Percentiles rank a stretch among this genome's conserved stretches.
Conservation (phyloP, 2,888 invertebrate species). For the Ellobium chinense region DNA sequence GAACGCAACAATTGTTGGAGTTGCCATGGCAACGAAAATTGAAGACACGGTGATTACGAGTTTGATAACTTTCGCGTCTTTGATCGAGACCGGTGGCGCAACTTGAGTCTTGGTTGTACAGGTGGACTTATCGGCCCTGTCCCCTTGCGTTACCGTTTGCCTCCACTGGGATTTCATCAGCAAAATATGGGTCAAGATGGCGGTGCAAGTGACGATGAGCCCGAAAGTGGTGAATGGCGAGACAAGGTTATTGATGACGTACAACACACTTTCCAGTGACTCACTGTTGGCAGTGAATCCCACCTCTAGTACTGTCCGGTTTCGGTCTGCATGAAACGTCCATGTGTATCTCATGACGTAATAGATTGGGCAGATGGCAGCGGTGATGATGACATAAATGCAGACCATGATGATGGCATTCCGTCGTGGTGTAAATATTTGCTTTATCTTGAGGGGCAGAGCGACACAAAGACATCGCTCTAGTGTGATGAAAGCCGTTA, state of each 20-base stretch:
- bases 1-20: constrained; percentile 4
- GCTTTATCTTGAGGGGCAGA: background rate
- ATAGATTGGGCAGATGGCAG: constrained; percentile 8
- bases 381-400: constrained; percentile 11
- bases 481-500: constrained; percentile 14
- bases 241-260: constrained; percentile 17
- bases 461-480: constrained; percentile 32
- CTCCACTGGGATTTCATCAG: constrained; percentile 20
- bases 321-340: constrained; percentile 2
- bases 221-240: constrained; percentile 21
- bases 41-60: constrained; percentile 5
- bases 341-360: background rate
- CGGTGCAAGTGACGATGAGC: constrained; percentile 9
- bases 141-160: background rate
- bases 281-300: background rate
- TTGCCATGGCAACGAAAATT: background rate
- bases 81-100: background rate
- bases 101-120: background rate
- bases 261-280: background rate
- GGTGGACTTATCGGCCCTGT: background rate
- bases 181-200: background rate
- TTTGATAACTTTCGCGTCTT: constrained; percentile 23
- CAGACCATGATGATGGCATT: background rate
- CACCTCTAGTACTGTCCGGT: constrained; percentile 6
- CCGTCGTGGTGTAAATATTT: background rate